Evolutionary conservation across 2,888 invertebrate genomes (phyloP), one percentile per base, ranked within the genome.

Genomic region (Lapara coniferarum): DNA sequence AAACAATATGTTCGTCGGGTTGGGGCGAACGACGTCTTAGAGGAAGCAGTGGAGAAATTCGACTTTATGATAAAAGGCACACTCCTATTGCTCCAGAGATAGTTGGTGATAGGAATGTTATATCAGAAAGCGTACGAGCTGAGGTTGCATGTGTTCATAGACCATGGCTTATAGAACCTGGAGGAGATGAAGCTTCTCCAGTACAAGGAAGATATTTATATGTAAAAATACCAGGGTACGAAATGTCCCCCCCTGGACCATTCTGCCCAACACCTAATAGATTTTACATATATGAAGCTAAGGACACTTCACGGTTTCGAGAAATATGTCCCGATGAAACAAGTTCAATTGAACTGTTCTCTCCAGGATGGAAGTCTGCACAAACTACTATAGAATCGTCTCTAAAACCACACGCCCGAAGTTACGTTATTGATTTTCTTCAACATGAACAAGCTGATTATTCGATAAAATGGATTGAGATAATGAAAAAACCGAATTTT

Each of bases 141-240:
- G 93, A 93, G 80, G 95, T 95, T 51, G 94, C 94, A 37, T 97
- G 97, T 84, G 95, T 96, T 46, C 96, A 96, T 80, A 95, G 96
- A 81, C 97, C 97, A 0, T 97, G 97, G 97, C 89, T 97, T 0
- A 96, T 97, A 70, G 96, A 97, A 83, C 97, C 97, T 0, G 96
- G 96, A 71, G 96, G 96, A 73, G 96, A 96, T 77, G 96, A 96
- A 75, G 93, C 95, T 0, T 92, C 94, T 66, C 90, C 91, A 2
- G 84, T 91, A 5, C 93, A 91, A 80, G 95, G 95, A 70, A 95
- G 96, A 83, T 97, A 96, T 82, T 92, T 97, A 56, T 97, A 96
- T 79, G 88, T 97, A 10, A 96, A 96, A 86, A 92, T 97, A 14
- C 95, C 95, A 70, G 97, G 97, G 0, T 95, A 94, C 78, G 93